Evolutionary conservation across 2,888 invertebrate genomes (phyloP).

Genomic region (Argynnis bischoffii): DNA sequence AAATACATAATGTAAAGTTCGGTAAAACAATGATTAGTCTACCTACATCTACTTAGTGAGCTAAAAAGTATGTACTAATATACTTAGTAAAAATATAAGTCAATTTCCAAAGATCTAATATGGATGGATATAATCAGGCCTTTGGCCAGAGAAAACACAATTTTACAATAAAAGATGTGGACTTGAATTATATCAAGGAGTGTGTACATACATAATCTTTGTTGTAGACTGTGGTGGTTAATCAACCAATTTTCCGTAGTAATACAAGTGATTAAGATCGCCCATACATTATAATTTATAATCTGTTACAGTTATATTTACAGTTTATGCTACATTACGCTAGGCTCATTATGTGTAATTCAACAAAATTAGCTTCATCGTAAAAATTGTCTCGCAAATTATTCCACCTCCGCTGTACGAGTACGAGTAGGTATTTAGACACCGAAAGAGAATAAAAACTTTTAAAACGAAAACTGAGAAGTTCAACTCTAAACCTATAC

Average conservation of each 20-base stretch:
- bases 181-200: not conserved
- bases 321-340: conserved; percentile 24
- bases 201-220: not conserved
- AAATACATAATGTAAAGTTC: too few relatives aligned
- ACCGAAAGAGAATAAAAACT: not conserved
- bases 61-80: too few relatives aligned
- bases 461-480: not conserved
- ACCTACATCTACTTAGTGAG: too few relatives aligned
- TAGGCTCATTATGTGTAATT: conserved; percentile 15
- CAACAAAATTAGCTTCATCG: conserved; percentile 15
- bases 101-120: too few relatives aligned
- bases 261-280: conserved; percentile 23
- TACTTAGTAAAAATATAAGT: too few relatives aligned
- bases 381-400: conserved; percentile 1
- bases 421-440: not conserved
- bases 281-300: conserved; percentile 25
- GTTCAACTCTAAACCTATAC: too few relatives aligned
- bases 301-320: conserved; percentile 32
- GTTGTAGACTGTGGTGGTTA: not conserved
- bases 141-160: too few relatives aligned
- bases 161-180: too few relatives aligned
- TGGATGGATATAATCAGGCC: too few relatives aligned
- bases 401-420: not conserved
- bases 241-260: conserved; percentile 23
- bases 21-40: too few relatives aligned